These are phyloP conservation scores for Sanderia malayensis DNA, from an alignment of 30 jellyfish, hydroid and myxozoan species.

Conservation along the genomic window DNA sequence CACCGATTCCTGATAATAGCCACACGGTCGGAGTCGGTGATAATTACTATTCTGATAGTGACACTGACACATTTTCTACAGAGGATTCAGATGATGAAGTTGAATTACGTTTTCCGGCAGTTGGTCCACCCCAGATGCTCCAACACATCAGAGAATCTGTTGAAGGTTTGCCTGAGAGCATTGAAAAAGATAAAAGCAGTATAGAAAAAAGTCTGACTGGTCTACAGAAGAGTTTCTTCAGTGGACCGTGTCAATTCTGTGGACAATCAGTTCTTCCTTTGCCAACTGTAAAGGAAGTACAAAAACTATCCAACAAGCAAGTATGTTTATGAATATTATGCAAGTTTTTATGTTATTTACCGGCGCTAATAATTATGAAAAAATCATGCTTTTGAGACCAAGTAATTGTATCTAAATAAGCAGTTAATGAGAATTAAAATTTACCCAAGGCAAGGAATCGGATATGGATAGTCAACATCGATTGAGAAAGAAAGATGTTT, in stretches of 20 bases:
- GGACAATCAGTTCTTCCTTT: conserved; percentile 51
- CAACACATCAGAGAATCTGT: conserved; percentile 34
- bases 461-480: no score
- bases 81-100: conserved; percentile 6
- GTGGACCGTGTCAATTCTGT: conserved; percentile 75
- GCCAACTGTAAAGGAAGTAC: conserved; percentile 62
- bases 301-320: conserved; percentile 25
- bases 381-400: no score
- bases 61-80: not conserved
- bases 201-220: conserved; percentile 3
- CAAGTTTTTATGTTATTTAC: not conserved
- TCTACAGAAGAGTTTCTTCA: conserved; percentile 52
- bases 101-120: conserved; percentile 47
- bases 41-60: conserved; percentile 21
- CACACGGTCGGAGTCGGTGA: not conserved
- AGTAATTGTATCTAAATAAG: no score
- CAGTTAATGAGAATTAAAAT: no score
- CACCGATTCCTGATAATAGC: not conserved
- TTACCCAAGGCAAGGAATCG: no score
- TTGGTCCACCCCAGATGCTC: conserved; percentile 78
- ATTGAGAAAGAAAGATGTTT: not conserved
- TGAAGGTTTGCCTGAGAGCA: not conserved
- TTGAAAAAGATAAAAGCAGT: not conserved
- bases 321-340: conserved; percentile 7
- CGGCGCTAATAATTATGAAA: no score